A percentile compares a stretch with the other conserved stretches of the same genome.
Conservation (phyloP, 2,888 invertebrate genomes). For the Cacoxenus indagator region DNA sequence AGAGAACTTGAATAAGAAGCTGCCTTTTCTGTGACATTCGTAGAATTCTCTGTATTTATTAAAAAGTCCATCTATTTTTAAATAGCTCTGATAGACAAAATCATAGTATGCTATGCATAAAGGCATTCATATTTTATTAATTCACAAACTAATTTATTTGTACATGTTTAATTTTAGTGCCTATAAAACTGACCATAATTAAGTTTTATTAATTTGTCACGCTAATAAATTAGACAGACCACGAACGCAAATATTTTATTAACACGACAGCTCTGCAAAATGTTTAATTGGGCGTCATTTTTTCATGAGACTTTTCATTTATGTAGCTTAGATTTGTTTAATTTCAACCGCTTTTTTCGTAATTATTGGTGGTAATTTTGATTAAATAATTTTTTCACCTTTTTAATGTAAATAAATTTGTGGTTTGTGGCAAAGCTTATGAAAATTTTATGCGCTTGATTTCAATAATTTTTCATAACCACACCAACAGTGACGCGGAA, state of each 20-base stretch:
- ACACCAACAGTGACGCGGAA: too few species aligned
- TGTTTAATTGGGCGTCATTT: constrained; percentile 49
- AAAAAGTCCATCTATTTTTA: neutral
- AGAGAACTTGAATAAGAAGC: too few species aligned
- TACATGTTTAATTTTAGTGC: neutral
- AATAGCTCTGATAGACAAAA: neutral
- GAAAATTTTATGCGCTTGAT: neutral
- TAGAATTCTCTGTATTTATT: too few species aligned
- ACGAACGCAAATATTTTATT: constrained; percentile 59
- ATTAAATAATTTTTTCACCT: neutral
- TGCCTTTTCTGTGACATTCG: too few species aligned
- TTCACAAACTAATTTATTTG: neutral
- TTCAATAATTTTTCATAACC: too few species aligned
- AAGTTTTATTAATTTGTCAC: constrained; percentile 54
- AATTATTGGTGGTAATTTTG: neutral
- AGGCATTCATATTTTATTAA: neutral
- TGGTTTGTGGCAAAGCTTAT: neutral
- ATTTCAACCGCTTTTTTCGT: neutral
- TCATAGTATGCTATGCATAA: neutral
- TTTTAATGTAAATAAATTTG: neutral
- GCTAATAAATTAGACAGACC: constrained; percentile 45
- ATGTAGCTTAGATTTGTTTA: neutral
- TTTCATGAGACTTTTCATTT: constrained; percentile 15
- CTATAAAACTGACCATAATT: constrained; percentile 40
- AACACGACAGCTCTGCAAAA: constrained; percentile 43